Conservation (phyloP, 2,888 invertebrate species). For the Eledona agricola region DNA sequence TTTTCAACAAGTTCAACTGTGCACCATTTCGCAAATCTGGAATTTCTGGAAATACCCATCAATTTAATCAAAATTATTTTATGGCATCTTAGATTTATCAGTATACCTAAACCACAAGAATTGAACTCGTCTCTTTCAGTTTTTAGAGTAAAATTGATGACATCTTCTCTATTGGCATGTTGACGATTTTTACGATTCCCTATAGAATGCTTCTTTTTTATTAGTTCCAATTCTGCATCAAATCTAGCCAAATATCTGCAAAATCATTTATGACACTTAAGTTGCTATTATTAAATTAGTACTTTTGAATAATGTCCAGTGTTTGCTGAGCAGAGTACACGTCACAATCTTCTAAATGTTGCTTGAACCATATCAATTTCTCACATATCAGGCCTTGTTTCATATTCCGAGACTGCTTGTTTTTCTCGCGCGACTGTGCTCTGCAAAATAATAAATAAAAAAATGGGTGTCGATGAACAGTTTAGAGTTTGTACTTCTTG, state of each 20-base stretch:
- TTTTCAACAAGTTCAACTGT: constrained; percentile 69
- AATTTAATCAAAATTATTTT: constrained; percentile 16
- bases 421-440: constrained; percentile 67
- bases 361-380: constrained; percentile 81
- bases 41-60: constrained; percentile 67
- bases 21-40: constrained; percentile 72
- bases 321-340: constrained; percentile 70
- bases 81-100: too few species aligned
- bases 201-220: constrained; percentile 79
- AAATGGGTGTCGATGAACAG: too few species aligned
- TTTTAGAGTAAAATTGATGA: constrained; percentile 79
- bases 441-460: constrained; percentile 57
- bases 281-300: constrained; percentile 50
- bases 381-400: constrained; percentile 80
- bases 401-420: constrained; percentile 72
- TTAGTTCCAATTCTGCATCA: constrained; percentile 53
- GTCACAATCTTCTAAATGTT: constrained; percentile 67
- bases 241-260: constrained; percentile 50
- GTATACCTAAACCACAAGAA: constrained; percentile 75
- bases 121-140: constrained; percentile 78
- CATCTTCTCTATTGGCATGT: constrained; percentile 81
- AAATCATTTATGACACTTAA: constrained; percentile 26
- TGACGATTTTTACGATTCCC: constrained; percentile 78
- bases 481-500: constrained; percentile 64
- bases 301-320: constrained; percentile 68